Evolutionary conservation across 2,113 vertebrate genomes (phyloP).

Genomic region (Scatophagus argus): DNA sequence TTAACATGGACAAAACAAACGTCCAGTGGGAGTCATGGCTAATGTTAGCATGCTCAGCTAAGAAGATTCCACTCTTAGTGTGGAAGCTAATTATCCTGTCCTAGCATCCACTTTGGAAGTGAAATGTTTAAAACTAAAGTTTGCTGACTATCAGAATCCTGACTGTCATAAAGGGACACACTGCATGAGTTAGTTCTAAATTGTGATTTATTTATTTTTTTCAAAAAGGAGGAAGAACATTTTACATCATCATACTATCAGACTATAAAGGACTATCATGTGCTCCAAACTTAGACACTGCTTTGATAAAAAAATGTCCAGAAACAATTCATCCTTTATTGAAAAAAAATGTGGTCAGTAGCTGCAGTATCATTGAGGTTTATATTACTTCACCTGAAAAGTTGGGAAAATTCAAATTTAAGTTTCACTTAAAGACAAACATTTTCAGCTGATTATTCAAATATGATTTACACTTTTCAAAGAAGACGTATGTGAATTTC

Average conservation of each 20-base stretch:
- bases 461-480: too few relatives aligned
- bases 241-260: too few relatives aligned
- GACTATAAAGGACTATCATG: too few relatives aligned
- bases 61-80: neutral
- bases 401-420: neutral
- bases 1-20: neutral
- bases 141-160: too few relatives aligned
- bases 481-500: too few relatives aligned
- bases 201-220: too few relatives aligned
- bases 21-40: neutral
- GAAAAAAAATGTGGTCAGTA: neutral
- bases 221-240: too few relatives aligned
- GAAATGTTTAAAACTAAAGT: too few relatives aligned
- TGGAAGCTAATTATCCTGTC: neutral
- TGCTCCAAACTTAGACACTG: neutral
- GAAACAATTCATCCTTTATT: neutral
- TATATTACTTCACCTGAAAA: neutral
- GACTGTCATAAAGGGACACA: too few relatives aligned
- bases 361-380: neutral
- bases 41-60: neutral
- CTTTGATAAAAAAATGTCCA: neutral
- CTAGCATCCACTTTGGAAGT: neutral
- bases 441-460: too few relatives aligned
- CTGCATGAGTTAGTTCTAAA: too few relatives aligned
- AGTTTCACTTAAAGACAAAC: neutral